Percentiles rank a stretch among this genome's conserved stretches.
Evolutionary conservation across 2,797 vertebrate species (phyloP).

Genomic region (Ispidina picta): DNA sequence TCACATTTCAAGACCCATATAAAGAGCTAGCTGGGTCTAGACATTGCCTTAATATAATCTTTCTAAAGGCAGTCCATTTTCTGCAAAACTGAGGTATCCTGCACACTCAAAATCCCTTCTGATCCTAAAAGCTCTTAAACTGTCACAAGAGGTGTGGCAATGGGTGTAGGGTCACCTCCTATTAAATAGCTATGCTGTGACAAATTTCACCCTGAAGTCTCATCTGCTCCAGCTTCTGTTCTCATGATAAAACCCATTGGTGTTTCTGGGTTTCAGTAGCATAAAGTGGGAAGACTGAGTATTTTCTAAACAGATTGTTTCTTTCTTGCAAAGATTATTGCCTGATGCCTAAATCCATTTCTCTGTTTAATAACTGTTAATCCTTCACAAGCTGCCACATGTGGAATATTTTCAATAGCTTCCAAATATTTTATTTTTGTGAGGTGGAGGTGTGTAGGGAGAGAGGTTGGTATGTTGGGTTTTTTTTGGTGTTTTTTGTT

Average conservation of each 20-base stretch:
- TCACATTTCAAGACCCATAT: neutral
- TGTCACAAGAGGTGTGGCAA: neutral
- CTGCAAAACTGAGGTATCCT: neutral
- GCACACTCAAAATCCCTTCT: neutral
- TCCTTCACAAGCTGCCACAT: neutral
- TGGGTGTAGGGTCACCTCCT: neutral
- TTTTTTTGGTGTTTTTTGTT: neutral
- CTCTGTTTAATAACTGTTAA: neutral
- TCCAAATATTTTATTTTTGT: neutral
- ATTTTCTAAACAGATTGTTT: neutral
- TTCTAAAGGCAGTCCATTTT: neutral
- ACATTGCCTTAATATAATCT: neutral
- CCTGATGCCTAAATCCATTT: neutral
- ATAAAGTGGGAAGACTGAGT: neutral
- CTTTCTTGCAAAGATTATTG: neutral
- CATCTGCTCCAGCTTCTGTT: neutral
- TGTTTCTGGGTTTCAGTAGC: neutral
- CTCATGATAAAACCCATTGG: neutral
- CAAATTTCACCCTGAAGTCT: neutral
- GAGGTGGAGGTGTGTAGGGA: too few relatives aligned
- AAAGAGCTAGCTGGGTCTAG: neutral
- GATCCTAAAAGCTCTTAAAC: neutral
- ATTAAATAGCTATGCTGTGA: neutral
- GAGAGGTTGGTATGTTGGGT: too few relatives aligned
- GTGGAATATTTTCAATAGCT: neutral